Evolutionary conservation across 2,888 invertebrate species (phyloP).

Genomic region (Agrotis segetum): DNA sequence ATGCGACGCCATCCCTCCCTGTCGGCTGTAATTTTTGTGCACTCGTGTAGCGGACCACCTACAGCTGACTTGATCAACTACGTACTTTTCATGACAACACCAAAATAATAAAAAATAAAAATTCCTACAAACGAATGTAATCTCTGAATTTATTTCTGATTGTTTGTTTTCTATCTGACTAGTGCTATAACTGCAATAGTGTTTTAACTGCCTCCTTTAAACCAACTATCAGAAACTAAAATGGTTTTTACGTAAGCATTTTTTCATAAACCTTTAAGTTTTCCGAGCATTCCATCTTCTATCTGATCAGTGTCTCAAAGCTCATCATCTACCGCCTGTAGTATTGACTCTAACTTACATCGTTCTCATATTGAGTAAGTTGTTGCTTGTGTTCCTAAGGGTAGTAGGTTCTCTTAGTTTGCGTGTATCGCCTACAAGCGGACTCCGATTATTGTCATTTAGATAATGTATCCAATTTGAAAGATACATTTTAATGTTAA

Average conservation of each 20-base stretch:
- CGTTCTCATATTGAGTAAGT: conserved; percentile 65
- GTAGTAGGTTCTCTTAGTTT: conserved; percentile 26
- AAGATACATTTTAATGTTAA: background rate
- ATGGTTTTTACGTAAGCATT: too few species aligned
- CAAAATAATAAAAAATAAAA: too few species aligned
- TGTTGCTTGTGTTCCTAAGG: conserved; percentile 50
- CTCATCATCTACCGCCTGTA: conserved; percentile 56
- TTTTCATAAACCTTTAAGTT: background rate
- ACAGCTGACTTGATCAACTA: too few species aligned
- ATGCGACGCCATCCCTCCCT: too few species aligned
- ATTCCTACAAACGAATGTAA: too few species aligned
- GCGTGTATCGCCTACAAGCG: conserved; percentile 16
- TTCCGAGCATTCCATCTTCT: conserved; percentile 10
- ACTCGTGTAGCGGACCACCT: too few species aligned
- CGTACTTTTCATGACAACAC: too few species aligned
- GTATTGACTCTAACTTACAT: conserved; percentile 67
- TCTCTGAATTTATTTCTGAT: background rate
- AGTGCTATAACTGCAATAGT: background rate
- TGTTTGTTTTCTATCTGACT: background rate
- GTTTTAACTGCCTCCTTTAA: too few species aligned
- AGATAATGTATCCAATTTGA: conserved; percentile 10
- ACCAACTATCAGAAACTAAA: too few species aligned
- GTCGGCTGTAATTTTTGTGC: too few species aligned
- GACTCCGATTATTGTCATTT: conserved; percentile 37
- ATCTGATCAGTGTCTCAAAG: conserved; percentile 23